Base-by-base conservation (phyloP, 2,113 vertebrate species). In the Neopipo cinnamomea region DNA sequence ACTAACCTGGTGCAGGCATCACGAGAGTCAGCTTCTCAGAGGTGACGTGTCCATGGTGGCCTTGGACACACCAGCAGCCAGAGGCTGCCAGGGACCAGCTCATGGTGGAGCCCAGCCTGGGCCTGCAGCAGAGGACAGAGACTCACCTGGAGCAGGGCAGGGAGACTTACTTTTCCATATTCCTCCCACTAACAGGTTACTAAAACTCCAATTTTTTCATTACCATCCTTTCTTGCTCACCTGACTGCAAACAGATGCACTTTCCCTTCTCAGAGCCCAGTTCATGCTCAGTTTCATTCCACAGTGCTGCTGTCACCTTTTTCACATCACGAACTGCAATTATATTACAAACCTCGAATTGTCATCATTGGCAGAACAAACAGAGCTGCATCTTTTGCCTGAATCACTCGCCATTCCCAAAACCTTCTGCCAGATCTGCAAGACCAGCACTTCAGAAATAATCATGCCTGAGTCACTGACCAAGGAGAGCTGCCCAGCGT, bases 11-110 rank as follows among this genome's bases (percentile, higher is more conserved):
- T 49, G 25, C 1, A 62, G 65, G 28, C 37, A 58, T 8, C 37
- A 8, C 7, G 4, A 18, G 47, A 42, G 24, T 8, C 30, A 80
- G 0, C 14, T 0, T 0, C 33, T 35, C 2, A 4, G 33, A 59
- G 56, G 46, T 59, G 39, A 65, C 15, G 4, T 8, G 5, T 44
- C 59, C 1, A 0, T 1, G 15, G 53, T 68, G 53, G 28, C 53
- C 49, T 59, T 9, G 41, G 80, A 35, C 44, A 15, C 3, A 1
- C 4, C 58, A 42, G 28, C 0, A 11, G 68, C 18, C 53, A n/a
- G 28, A 33, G n/a, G 10, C 46, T 83, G 46, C 35, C 77, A 31
- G 75, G 42, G 20, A 39, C 6, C 14, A 33, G 52, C 44, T 42
- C 35, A 11, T 4, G 1, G 21, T 33, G 31, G 59, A 58, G 68